These are phyloP conservation scores for Hesperophylax magnus DNA, from an alignment of 1,140 invertebrate genomes.

Conservation along the genomic window DNA sequence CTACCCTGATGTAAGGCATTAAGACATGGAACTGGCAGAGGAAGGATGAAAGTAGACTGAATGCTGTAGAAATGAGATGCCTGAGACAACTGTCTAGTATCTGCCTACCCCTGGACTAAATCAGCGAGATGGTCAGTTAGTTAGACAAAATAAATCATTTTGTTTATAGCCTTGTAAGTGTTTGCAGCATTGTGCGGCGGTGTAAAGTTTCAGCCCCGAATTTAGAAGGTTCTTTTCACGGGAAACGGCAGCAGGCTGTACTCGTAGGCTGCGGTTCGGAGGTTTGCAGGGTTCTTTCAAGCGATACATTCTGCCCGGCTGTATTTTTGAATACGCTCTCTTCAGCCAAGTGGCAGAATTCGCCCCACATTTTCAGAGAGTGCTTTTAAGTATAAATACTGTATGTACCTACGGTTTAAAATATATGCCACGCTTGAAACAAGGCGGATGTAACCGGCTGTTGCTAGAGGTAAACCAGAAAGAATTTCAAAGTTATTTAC, in stretches of 20 bases:
- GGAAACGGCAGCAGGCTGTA: background rate
- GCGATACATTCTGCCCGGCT: conserved; percentile 6
- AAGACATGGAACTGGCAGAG: no score
- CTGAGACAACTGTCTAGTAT: no score
- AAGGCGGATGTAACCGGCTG: conserved; percentile 1
- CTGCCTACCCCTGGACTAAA: no score
- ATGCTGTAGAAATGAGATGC: no score
- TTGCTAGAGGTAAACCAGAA: background rate
- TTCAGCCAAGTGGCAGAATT: conserved; percentile 15
- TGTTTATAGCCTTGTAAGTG: no score
- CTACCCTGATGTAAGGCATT: no score
- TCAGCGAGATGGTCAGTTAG: no score
- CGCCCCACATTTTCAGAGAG: conserved; percentile 8
- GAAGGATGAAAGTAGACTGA: no score
- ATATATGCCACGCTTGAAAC: conserved; percentile 2
- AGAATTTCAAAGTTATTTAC: background rate
- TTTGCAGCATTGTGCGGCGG: background rate
- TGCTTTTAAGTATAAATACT: conserved; percentile 18
- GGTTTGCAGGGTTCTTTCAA: conserved; percentile 9
- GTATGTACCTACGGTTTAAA: background rate
- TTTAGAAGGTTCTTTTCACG: background rate
- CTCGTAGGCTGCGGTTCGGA: background rate
- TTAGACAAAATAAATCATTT: no score
- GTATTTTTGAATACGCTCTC: conserved; percentile 33
- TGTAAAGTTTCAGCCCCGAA: background rate